Conservation (phyloP, 2,888 invertebrate genomes). For the Punctoribates punctum region DNA sequence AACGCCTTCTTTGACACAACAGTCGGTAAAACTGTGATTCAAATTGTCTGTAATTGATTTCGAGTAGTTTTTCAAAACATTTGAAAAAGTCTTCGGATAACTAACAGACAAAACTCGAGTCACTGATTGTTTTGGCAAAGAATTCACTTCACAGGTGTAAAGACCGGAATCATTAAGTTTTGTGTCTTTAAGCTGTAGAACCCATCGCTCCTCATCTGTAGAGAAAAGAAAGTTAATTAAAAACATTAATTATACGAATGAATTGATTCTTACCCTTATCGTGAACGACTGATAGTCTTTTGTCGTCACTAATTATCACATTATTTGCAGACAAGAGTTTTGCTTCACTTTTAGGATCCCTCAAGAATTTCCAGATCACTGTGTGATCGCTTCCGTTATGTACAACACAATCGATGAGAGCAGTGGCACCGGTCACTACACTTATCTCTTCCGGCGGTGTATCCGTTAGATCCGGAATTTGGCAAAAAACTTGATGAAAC, state of each 20-base stretch:
- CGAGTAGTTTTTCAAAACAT: slow-evolving; percentile 17
- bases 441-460: slow-evolving; percentile 56
- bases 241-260: background rate
- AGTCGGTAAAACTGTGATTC: slow-evolving; percentile 54
- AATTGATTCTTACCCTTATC: slow-evolving; percentile 4
- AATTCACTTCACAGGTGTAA: slow-evolving; percentile 78
- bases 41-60: background rate
- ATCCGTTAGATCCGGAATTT: slow-evolving; percentile 46
- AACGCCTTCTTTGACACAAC: slow-evolving; percentile 69
- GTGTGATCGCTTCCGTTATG: slow-evolving; percentile 67
- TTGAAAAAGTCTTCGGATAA: slow-evolving; percentile 25
- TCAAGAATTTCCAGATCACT: slow-evolving; percentile 54
- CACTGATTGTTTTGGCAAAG: slow-evolving; percentile 70
- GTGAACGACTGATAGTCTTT: slow-evolving; percentile 37
- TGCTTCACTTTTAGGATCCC: slow-evolving; percentile 31
- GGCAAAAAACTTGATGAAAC: background rate
- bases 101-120: slow-evolving; percentile 73
- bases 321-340: slow-evolving; percentile 38
- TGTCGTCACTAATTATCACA: slow-evolving; percentile 41
- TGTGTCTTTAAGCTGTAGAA: slow-evolving; percentile 69
- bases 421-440: slow-evolving; percentile 69
- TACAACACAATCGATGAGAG: slow-evolving; percentile 74
- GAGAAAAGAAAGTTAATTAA: background rate
- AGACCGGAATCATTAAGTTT: slow-evolving; percentile 69
- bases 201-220: slow-evolving; percentile 71